Evolutionary conservation across 2,888 invertebrate species (phyloP), one percentile per base, ranked within the genome.

Genomic region (Ashinkailepas kermadecensis): DNA sequence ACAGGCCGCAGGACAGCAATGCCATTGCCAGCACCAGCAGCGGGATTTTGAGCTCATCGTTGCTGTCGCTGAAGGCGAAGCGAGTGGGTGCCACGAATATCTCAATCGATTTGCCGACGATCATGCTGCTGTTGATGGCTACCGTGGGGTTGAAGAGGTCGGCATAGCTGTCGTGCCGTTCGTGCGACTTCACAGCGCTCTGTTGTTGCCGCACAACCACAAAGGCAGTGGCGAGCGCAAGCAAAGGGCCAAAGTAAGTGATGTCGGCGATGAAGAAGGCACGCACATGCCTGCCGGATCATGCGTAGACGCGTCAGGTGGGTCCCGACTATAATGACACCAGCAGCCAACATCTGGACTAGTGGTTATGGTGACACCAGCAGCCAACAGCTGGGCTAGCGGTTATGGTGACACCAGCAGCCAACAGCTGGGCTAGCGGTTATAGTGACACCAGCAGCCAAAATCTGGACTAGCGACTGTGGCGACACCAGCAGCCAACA

Each of bases 191-290:
- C 39, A 23, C 67, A 12, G 9, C 39, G 65, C n/a, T 65, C 65
- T 92, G 92, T n/a, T n/a, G 81, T 91, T n/a, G n/a, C 91, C 86
- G 83, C 10, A 62, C 74, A 57, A 94, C 89, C 74, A 94, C 92
- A 85, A 94, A 93, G 1, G 89, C 86, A 64, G 93, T 91, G 82
- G 94, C 88, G 80, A 92, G 89, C 18, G 91, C 84, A 87, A 92
- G 92, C 85, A 94, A 91, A 0, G 92, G 86, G 0, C 92, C 87
- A 87, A 94, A 95, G 85, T 93, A 91, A 6, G 91, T 87, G 64
- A 94, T 91, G 86, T 94, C 94, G 2, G 91, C 88, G 84, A 91
- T 92, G 86, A 94, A 93, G 59, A 93, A 89, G 84, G 91, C 90
- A 81, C 93, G 91, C 83, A 94, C 91, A 83, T 92, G 89, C 86